Evolutionary conservation across 2,797 vertebrate species (phyloP), one percentile per base, ranked within the genome.

Genomic region (Caiman crocodilus): DNA sequence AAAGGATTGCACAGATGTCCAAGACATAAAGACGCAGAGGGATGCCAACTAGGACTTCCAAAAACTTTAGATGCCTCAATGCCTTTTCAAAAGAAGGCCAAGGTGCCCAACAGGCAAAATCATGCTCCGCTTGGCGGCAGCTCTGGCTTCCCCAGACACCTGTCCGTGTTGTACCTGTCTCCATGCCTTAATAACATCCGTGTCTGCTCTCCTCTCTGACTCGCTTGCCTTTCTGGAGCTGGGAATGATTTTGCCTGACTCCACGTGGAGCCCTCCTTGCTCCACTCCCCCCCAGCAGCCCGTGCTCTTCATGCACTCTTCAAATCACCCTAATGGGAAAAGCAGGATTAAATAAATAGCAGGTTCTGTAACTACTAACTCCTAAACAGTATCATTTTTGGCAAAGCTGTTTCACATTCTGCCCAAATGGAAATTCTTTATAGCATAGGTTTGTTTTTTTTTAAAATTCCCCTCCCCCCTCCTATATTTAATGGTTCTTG

Each of bases 381-480:
- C 61, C 76, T 76, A 16, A 74, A n/a, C 2, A 79, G n/a, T 8
- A 85, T 81, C 84, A 20, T 73, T 94, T 79, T 59, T 78, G 84
- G 90, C 86, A 81, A 92, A 88, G 88, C 76, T 92, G 76, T 73
- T 94, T 76, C 1, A 0, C 71, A 30, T 88, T 90, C 88, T 94
- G 82, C 94, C 90, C 75, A 6, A 92, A 88, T 84, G 86, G 92
- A 94, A 90, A 91, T 59, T 83, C 86, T 92, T 84, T 74, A 56
- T 18, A 79, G 63, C 79, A 64, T 60, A 79, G 42, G 14, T 65
- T n/a, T n/a, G 30, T 50, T 57, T 63, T 78, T 63, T 87, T 76
- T 56, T 5, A 35, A 35, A n/a, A 73, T 86, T 81, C 7, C 0
- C 15, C 23, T 14, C 13, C 35, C 78, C 56, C 59, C 20, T 42